Base-by-base conservation (phyloP, 2,797 vertebrate species). In the Pseudotriccus pelzelni region DNA sequence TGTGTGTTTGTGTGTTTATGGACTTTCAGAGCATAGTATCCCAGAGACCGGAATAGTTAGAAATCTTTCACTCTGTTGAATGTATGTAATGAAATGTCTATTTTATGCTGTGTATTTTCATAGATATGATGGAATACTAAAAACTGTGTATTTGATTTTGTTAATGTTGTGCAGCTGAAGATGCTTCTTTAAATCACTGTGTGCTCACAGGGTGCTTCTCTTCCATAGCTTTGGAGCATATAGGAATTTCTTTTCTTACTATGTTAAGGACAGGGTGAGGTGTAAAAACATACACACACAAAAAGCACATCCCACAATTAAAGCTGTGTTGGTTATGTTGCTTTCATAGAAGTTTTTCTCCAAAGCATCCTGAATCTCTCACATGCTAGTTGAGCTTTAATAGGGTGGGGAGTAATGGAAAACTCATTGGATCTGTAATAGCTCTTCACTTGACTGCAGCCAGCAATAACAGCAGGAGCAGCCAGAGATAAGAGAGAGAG, bases 381-480 rank as follows among this genome's bases (percentile, higher is more conserved):
- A 97, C 98, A 98, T 98, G 98, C 98, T 98, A 98, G 98, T 98
- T 98, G 98, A 98, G 98, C 97, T 98, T 98, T 99, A 98, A 98
- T 98, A 98, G 98, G 98, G 98, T 98, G 98, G 98, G 98, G 98
- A 99, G 98, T 98, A 98, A 99, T 99, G 98, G 98, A 98, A 98
- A 99, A 99, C 98, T 98, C 98, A 98, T 98, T 98, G 98, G 98
- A 98, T 99, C 98, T 98, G 98, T 99, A 99, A 99, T 99, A 99
- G 98, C 98, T 98, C 98, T 99, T 99, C 98, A 99, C 98, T 99
- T 99, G 99, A 99, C 99, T 98, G 98, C 98, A 99, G 98, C 98
- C 98, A 98, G 98, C 98, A 98, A 98, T 98, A 99, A 98, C 98
- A 99, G 98, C 98, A 95, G 98, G 98, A 98, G 98, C 98, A 98